Evolutionary conservation across 2,888 invertebrate genomes (phyloP).

Genomic region (Melinaea marsaeus): DNA sequence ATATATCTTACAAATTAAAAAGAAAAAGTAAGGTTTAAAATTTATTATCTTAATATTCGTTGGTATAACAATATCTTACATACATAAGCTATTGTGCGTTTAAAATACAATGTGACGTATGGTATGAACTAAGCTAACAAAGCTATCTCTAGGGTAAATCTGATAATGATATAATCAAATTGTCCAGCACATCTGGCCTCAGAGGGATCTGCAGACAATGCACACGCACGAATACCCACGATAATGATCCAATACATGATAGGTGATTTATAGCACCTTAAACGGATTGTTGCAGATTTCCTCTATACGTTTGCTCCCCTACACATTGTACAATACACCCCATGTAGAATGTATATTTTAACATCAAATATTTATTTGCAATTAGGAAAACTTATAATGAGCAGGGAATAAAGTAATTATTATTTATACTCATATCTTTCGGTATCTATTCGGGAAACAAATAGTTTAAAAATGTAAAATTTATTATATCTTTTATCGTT

Average conservation of each 20-base stretch:
- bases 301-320: conserved; percentile 30
- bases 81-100: not conserved
- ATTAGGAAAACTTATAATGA: no score
- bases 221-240: conserved; percentile 63
- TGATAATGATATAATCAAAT: conserved; percentile 67
- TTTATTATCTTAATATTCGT: no score
- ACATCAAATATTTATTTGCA: no score
- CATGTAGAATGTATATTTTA: not conserved
- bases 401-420: no score
- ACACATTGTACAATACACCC: conserved; percentile 1
- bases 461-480: no score
- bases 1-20: no score
- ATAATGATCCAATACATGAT: conserved; percentile 56
- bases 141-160: conserved; percentile 38
- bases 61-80: not conserved
- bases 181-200: conserved; percentile 52
- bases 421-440: no score
- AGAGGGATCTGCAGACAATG: conserved; percentile 40
- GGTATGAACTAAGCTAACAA: conserved; percentile 33
- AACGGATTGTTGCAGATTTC: conserved; percentile 64
- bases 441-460: no score
- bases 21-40: no score
- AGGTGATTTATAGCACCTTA: conserved; percentile 71
- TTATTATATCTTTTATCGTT: no score
- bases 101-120: not conserved